phyloP scores from a whole-genome alignment of 2,888 invertebrate species.

The Caenorhabditis sinica region DNA sequence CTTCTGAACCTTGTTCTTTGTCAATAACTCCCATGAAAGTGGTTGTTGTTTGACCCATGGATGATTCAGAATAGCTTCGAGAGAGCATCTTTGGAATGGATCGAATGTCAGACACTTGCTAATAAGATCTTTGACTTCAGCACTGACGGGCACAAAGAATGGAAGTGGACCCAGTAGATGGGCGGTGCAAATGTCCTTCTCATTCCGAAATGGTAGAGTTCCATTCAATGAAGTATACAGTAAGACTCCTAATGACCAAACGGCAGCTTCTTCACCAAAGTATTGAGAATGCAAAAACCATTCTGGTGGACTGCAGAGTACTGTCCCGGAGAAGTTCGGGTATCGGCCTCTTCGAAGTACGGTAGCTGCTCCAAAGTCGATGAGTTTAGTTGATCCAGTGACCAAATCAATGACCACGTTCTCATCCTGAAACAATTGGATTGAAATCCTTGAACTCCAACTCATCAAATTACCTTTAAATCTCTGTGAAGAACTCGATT shows the following conservation, averaged over 20 bases:
- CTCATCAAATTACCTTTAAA: constrained; percentile 73
- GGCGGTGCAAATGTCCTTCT: constrained; percentile 82
- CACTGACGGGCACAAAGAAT: constrained; percentile 73
- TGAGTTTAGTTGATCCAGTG: constrained; percentile 79
- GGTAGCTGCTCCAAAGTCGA: constrained; percentile 83
- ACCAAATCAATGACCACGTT: constrained; percentile 81
- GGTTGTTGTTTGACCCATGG: constrained; percentile 73
- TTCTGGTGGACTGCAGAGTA: constrained; percentile 82
- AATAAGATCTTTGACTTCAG: constrained; percentile 79
- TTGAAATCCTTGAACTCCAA: background rate
- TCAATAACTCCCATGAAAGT: constrained; percentile 68
- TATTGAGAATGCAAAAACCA: constrained; percentile 82
- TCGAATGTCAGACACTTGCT: constrained; percentile 79
- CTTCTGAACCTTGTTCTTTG: constrained; percentile 54
- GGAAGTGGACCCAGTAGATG: constrained; percentile 83
- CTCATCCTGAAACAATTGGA: constrained; percentile 76
- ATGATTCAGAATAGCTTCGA: constrained; percentile 78
- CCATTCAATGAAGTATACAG: constrained; percentile 82
- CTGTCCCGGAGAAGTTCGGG: constrained; percentile 82
- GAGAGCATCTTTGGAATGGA: constrained; percentile 74
- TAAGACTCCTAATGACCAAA: constrained; percentile 82
- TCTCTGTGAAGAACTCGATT: constrained; percentile 81
- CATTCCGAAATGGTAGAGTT: constrained; percentile 80
- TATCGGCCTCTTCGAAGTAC: constrained; percentile 79
- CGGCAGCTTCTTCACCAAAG: constrained; percentile 81